A percentile compares a stretch with the other conserved stretches of the same genome.
Evolutionary conservation across 2,888 invertebrate genomes (phyloP).

Genomic region (Cordylochernes scorpioides): DNA sequence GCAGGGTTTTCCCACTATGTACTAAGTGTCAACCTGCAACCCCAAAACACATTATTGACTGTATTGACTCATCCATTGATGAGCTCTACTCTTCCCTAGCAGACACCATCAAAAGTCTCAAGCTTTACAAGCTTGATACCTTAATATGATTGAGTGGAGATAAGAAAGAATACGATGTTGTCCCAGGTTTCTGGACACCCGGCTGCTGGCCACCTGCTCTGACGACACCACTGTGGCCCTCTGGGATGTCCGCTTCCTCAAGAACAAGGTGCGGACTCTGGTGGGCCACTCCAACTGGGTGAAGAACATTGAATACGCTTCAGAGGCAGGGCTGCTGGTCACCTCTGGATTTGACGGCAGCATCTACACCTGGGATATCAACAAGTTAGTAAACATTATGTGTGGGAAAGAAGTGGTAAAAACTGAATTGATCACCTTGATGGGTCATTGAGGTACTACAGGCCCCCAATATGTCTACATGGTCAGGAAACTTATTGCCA

Average conservation of each 20-base stretch:
- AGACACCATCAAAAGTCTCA: conserved; percentile 3
- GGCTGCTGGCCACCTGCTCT: conserved; percentile 72
- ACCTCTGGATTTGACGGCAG: conserved; percentile 80
- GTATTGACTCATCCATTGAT: too few species aligned
- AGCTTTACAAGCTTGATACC: background rate
- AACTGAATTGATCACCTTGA: background rate
- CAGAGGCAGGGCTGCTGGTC: conserved; percentile 50
- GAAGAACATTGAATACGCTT: conserved; percentile 77
- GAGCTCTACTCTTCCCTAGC: too few species aligned
- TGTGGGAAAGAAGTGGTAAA: too few species aligned
- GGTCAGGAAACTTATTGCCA: too few species aligned
- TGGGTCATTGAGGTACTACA: background rate
- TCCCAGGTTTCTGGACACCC: conserved; percentile 51
- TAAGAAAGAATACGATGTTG: conserved; percentile 6
- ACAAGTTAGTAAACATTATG: conserved; percentile 29
- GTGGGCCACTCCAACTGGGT: conserved; percentile 82
- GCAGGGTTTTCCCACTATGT: too few species aligned
- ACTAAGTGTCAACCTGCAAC: too few species aligned
- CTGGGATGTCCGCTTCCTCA: conserved; percentile 71
- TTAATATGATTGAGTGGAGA: background rate
- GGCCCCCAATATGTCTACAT: background rate
- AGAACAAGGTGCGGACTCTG: conserved; percentile 42
- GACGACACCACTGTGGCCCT: conserved; percentile 74
- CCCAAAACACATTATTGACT: too few species aligned
- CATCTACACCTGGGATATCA: conserved; percentile 79